A percentile compares a stretch with the other conserved stretches of the same genome.
phyloP scores from a whole-genome alignment of 1,140 invertebrate species.

The Onthophagus taurus region DNA sequence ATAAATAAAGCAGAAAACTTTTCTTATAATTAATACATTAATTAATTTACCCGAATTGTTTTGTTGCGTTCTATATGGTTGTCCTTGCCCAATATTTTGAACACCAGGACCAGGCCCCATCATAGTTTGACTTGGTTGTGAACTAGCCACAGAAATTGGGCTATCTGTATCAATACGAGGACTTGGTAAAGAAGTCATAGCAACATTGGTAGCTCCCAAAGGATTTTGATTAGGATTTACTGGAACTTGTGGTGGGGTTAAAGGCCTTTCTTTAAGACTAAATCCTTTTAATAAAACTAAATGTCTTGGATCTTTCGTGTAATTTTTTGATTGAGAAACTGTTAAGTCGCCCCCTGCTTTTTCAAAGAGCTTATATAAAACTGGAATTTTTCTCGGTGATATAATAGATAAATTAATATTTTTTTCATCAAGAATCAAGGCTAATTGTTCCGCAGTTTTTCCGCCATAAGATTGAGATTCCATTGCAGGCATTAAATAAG shows the following conservation, averaged over 20 bases:
- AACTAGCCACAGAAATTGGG: slow-evolving; percentile 34
- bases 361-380: slow-evolving; percentile 67
- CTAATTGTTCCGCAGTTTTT: slow-evolving; percentile 65
- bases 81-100: slow-evolving; percentile 9
- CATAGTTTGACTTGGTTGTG: slow-evolving; percentile 26
- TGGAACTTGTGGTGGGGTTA: slow-evolving; percentile 54
- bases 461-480: slow-evolving; percentile 67
- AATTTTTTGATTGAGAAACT: slow-evolving; percentile 75
- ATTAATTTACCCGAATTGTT: slow-evolving; percentile 2
- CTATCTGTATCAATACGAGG: slow-evolving; percentile 50
- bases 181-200: slow-evolving; percentile 41
- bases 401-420: slow-evolving; percentile 80
- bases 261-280: slow-evolving; percentile 70
- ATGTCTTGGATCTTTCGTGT: slow-evolving; percentile 79
- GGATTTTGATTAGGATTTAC: slow-evolving; percentile 29
- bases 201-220: slow-evolving; percentile 18
- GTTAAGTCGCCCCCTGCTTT: slow-evolving; percentile 76
- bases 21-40: neutral
- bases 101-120: slow-evolving; percentile 25
- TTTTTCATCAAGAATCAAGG: slow-evolving; percentile 61
- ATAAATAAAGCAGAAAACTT: too few species aligned
- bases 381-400: slow-evolving; percentile 78
- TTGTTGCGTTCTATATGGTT: neutral
- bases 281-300: slow-evolving; percentile 71
- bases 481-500: slow-evolving; percentile 74